Evolutionary conservation across 2,797 vertebrate species (phyloP).

Genomic region (Liasis olivaceus): DNA sequence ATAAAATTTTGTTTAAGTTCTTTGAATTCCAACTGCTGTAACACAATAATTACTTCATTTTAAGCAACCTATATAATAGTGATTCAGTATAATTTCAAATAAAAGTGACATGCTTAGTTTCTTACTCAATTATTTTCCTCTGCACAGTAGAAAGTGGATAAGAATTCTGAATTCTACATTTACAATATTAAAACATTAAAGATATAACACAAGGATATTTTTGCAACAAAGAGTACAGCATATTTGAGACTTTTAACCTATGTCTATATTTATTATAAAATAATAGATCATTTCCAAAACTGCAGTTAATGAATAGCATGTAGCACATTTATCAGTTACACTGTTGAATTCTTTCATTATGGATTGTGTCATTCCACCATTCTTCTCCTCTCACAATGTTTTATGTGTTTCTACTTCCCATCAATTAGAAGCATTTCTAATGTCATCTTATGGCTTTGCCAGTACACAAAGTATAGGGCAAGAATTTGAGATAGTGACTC

Average conservation of each 20-base stretch:
- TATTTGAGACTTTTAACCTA: not conserved
- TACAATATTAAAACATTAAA: not conserved
- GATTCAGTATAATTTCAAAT: slow-evolving; percentile 27
- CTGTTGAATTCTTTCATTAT: not conserved
- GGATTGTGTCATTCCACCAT: not conserved
- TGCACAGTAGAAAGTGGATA: not conserved
- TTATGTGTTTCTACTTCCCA: not conserved
- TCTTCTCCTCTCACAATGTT: not conserved
- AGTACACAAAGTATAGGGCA: not conserved
- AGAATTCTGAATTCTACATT: not conserved
- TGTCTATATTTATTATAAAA: not conserved
- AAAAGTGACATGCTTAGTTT: slow-evolving; percentile 29
- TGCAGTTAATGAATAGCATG: no score
- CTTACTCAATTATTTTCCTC: not conserved
- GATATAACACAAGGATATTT: not conserved
- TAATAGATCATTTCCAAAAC: not conserved
- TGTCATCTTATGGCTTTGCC: no score
- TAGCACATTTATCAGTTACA: not conserved
- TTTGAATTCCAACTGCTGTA: slow-evolving; percentile 50
- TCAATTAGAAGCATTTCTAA: not conserved
- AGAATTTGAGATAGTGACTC: not conserved
- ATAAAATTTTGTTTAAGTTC: slow-evolving; percentile 34
- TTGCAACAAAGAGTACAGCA: not conserved
- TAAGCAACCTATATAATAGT: slow-evolving; percentile 24
- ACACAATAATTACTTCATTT: slow-evolving; percentile 32